A percentile compares a stretch with the other conserved stretches of the same genome.
phyloP scores from a whole-genome alignment of 2,113 vertebrate genomes.

The Oreochromis tanganicae region DNA sequence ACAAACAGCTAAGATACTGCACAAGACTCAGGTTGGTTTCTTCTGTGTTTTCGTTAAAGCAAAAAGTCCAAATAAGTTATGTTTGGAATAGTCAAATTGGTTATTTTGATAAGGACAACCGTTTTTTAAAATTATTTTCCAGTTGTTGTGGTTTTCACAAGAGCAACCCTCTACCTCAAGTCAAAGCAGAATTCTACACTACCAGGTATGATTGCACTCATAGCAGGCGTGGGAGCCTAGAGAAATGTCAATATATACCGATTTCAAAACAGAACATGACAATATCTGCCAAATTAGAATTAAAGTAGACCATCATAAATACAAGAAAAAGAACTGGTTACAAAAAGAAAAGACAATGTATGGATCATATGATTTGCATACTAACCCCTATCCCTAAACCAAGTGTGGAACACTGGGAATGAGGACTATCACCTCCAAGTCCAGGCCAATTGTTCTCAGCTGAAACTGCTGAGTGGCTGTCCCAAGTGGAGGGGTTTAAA shows the following conservation, averaged over 20 bases:
- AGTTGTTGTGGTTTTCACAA: background rate
- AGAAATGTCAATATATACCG: background rate
- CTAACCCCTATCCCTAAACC: background rate
- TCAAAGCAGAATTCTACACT: background rate
- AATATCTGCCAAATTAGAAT: background rate
- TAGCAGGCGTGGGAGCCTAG: background rate
- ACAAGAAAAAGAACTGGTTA: background rate
- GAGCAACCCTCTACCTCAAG: background rate
- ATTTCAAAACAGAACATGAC: background rate
- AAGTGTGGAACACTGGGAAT: background rate
- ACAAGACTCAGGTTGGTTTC: background rate
- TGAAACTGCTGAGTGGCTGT: rapidly evolving
- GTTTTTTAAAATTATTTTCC: rapidly evolving
- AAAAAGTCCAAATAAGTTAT: background rate
- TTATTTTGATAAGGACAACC: background rate
- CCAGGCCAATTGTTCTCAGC: rapidly evolving
- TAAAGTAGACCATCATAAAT: background rate
- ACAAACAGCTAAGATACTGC: background rate
- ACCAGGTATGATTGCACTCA: background rate
- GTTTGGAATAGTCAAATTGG: background rate
- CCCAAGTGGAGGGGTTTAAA: rapidly evolving
- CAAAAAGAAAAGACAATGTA: background rate
- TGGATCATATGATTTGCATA: background rate
- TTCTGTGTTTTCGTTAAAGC: background rate
- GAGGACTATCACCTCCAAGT: background rate